Percentiles rank a stretch among this genome's conserved stretches.
Evolutionary conservation across 1,140 invertebrate species (phyloP).

Genomic region (Magallana gigas): DNA sequence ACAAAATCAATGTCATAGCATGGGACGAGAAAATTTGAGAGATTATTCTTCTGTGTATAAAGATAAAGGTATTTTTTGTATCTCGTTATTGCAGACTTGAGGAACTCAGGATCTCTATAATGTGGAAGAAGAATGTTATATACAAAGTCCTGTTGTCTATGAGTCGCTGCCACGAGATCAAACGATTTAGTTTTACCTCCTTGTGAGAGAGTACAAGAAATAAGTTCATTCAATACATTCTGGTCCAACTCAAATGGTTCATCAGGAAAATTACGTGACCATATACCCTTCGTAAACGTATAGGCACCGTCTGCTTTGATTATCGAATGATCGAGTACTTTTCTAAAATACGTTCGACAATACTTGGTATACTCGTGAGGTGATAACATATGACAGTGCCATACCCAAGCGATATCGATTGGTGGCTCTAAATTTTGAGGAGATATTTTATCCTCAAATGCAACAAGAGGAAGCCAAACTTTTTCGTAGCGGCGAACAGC

Average conservation of each 20-base stretch:
- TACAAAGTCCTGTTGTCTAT: constrained; percentile 77
- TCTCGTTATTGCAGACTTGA: constrained; percentile 76
- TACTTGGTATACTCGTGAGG: constrained; percentile 77
- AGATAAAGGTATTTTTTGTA: constrained; percentile 80
- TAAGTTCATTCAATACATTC: neutral
- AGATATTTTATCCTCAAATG: neutral
- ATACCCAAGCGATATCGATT: constrained; percentile 80
- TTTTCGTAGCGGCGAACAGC: constrained; percentile 49
- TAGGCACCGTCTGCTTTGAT: constrained; percentile 46
- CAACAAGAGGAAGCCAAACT: neutral
- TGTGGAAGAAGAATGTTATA: constrained; percentile 81
- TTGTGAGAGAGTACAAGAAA: neutral
- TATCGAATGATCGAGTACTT: constrained; percentile 76
- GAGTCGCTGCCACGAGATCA: constrained; percentile 77
- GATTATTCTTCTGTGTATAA: constrained; percentile 73
- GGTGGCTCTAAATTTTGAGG: constrained; percentile 70
- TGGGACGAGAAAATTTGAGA: constrained; percentile 79
- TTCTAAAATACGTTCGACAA: constrained; percentile 72
- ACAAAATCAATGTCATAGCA: constrained; percentile 81
- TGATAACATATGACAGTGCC: constrained; percentile 80
- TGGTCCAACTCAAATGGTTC: constrained; percentile 56
- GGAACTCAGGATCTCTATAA: constrained; percentile 78
- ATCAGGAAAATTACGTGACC: constrained; percentile 57
- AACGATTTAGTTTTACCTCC: constrained; percentile 68
- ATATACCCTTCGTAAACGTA: constrained; percentile 46